Evolutionary conservation across 2,888 invertebrate genomes (phyloP).

Genomic region (Sympetrum striolatum): DNA sequence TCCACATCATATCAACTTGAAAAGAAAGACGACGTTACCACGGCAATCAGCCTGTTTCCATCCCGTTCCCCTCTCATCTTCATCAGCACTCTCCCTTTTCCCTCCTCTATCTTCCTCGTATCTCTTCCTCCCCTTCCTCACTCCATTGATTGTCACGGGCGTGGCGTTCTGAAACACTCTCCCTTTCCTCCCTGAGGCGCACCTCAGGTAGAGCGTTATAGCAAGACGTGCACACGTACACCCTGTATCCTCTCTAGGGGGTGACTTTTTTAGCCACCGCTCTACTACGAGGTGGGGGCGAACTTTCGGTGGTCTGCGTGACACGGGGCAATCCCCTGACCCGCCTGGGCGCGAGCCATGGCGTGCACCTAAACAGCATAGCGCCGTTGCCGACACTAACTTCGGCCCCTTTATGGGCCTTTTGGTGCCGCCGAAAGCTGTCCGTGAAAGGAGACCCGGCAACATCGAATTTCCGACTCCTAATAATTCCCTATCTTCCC

Average conservation of each 20-base stretch:
- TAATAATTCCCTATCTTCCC: not conserved
- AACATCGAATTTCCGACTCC: not conserved
- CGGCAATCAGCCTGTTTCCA: too few relatives aligned
- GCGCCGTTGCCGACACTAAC: not conserved
- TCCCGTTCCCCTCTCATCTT: too few relatives aligned
- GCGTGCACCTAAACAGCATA: not conserved
- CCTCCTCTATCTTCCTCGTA: too few relatives aligned
- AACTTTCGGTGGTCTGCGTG: not conserved
- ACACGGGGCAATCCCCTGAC: slow-evolving; percentile 16
- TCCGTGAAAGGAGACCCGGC: not conserved
- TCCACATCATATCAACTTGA: too few relatives aligned
- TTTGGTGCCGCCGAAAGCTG: not conserved
- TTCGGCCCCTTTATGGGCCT: not conserved
- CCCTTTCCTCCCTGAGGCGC: not conserved
- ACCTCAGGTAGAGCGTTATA: not conserved
- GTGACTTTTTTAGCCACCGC: not conserved
- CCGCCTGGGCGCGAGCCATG: not conserved
- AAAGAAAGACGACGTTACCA: too few relatives aligned
- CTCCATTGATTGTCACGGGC: not conserved
- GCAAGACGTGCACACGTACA: not conserved
- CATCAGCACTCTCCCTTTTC: too few relatives aligned
- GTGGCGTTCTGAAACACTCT: not conserved
- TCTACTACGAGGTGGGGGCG: not conserved
- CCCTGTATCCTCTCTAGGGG: not conserved
- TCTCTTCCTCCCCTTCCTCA: too few relatives aligned